Evolutionary conservation across 2,797 vertebrate genomes (phyloP).

Genomic region (Betta splendens): DNA sequence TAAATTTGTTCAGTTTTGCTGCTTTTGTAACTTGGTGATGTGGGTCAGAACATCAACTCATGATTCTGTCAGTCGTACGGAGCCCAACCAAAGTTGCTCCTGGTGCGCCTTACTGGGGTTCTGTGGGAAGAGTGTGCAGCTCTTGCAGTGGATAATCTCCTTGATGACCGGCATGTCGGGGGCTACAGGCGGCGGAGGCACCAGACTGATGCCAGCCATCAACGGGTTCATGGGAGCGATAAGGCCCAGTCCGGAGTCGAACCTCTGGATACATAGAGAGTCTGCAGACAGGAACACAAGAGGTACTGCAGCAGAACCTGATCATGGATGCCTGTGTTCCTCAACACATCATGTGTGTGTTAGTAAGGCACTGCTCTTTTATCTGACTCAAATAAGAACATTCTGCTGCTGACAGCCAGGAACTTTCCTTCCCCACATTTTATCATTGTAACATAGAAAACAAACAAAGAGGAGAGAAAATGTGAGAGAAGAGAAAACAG

Average conservation of each 20-base stretch:
- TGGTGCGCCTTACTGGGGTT: constrained; percentile 90
- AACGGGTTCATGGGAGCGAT: constrained; percentile 93
- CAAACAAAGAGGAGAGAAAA: neutral
- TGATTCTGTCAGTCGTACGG: too few species aligned
- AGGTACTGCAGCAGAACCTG: neutral
- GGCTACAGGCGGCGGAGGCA: constrained; percentile 83
- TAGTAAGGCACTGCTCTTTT: too few species aligned
- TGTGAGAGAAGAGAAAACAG: neutral
- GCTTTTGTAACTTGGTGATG: too few species aligned
- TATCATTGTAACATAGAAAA: neutral
- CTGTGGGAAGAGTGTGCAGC: constrained; percentile 94
- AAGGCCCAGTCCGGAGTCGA: constrained; percentile 90
- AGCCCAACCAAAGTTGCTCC: too few species aligned
- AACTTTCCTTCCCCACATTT: neutral
- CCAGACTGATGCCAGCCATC: constrained; percentile 90
- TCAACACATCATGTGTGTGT: too few species aligned
- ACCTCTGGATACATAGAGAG: constrained; percentile 92
- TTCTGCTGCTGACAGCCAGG: too few species aligned
- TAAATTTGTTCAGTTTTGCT: too few species aligned
- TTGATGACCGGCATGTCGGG: constrained; percentile 89
- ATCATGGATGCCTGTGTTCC: too few species aligned
- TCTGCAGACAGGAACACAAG: constrained; percentile 74
- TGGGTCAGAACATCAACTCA: too few species aligned
- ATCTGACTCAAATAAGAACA: neutral
- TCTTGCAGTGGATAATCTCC: constrained; percentile 96